Evolutionary conservation across 2,113 vertebrate genomes (phyloP).

Genomic region (Gadus chalcogrammus): DNA sequence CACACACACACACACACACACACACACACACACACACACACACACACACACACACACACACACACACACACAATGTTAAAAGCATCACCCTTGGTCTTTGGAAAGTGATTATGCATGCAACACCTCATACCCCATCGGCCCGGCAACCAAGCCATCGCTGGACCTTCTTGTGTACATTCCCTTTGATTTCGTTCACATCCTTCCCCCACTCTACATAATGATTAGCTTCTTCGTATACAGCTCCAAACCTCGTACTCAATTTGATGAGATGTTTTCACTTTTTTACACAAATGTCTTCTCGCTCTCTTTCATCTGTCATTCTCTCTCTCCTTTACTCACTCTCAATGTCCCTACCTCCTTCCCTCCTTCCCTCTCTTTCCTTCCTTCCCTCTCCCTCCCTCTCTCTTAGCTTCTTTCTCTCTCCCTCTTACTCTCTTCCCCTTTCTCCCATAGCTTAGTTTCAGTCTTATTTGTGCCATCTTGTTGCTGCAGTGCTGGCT

Average conservation of each 20-base stretch:
- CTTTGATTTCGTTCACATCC: no score
- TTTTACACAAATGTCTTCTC: background rate
- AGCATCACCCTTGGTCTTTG: constrained; percentile 50
- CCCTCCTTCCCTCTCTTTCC: constrained; percentile 5
- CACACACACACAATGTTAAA: constrained; percentile 43
- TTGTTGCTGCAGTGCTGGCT: constrained; percentile 11
- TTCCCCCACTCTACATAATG: no score
- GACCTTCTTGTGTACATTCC: background rate
- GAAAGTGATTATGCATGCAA: constrained; percentile 60
- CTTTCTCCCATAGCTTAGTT: background rate
- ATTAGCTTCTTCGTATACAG: no score
- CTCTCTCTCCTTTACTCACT: constrained; percentile 6
- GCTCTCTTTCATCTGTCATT: background rate
- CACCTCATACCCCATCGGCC: constrained; percentile 42
- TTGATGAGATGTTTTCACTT: no score
- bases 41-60: constrained; percentile 16
- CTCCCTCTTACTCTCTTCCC: background rate
- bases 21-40: constrained; percentile 27
- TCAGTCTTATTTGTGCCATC: constrained; percentile 6
- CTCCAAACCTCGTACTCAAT: no score
- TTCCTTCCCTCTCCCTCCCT: background rate
- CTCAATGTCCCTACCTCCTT: constrained; percentile 24
- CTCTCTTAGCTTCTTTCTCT: constrained; percentile 4
- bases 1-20: constrained; percentile 25
- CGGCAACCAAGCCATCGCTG: constrained; percentile 26